phyloP scores from a whole-genome alignment of 2,888 invertebrate species.

The Xanthostigma xanthostigma region DNA sequence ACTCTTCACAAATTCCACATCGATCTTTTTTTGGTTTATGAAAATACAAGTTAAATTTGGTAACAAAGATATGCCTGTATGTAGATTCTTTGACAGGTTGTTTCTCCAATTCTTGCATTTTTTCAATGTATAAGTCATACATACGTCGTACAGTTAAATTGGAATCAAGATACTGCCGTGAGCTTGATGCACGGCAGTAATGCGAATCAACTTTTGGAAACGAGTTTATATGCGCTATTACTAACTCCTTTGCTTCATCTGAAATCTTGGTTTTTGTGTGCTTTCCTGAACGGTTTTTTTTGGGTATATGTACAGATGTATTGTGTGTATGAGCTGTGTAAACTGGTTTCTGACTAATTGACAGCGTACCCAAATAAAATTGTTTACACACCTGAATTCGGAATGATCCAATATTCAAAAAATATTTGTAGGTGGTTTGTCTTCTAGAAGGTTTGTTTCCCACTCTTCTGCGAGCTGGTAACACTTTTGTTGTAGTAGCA shows the following conservation, averaged over 20 bases:
- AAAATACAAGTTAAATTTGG: conserved; percentile 8
- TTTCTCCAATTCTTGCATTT: background rate
- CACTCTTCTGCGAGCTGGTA: too few relatives aligned
- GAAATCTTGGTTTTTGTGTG: background rate
- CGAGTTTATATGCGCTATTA: background rate
- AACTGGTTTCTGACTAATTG: background rate
- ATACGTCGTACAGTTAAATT: background rate
- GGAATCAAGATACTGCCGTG: background rate
- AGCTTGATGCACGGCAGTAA: background rate
- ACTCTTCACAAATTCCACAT: conserved; percentile 6
- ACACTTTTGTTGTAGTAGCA: too few relatives aligned
- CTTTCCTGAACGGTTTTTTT: background rate
- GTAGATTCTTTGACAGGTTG: conserved; percentile 2
- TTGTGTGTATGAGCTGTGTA: background rate
- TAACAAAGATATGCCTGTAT: conserved; percentile 7
- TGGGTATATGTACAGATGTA: background rate
- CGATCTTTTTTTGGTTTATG: too few relatives aligned
- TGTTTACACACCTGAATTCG: background rate
- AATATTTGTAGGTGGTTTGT: background rate
- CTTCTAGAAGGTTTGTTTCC: too few relatives aligned
- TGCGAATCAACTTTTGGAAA: background rate
- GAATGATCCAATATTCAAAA: background rate
- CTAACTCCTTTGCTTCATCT: background rate
- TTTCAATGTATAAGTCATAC: conserved; percentile 3
- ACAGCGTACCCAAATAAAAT: background rate